phyloP scores from a whole-genome alignment of 2,113 vertebrate species.

The Gymnorhina tibicen region DNA sequence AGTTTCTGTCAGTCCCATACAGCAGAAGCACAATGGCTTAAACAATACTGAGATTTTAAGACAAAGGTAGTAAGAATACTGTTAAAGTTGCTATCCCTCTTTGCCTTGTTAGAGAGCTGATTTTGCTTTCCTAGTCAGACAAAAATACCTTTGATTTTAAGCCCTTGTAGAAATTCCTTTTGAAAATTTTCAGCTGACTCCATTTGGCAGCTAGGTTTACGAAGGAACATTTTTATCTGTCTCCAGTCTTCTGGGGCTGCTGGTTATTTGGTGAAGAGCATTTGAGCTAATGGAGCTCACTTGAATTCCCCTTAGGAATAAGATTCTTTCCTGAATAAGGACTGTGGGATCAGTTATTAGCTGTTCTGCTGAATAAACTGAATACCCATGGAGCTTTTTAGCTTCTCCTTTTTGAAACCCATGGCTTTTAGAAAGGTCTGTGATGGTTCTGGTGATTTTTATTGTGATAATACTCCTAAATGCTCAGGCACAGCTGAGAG shows the following conservation, averaged over 20 bases:
- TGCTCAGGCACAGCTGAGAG: neutral
- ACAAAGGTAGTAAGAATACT: neutral
- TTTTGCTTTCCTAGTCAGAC: neutral
- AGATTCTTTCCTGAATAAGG: slow-evolving; percentile 28
- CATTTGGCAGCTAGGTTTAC: slow-evolving; percentile 4
- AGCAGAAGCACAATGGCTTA: neutral
- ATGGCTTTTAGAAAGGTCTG: slow-evolving; percentile 27
- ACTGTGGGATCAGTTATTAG: slow-evolving; percentile 3
- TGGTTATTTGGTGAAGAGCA: slow-evolving; percentile 52
- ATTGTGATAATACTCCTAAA: slow-evolving; percentile 37
- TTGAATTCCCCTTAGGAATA: slow-evolving; percentile 39
- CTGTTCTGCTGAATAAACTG: slow-evolving; percentile 44
- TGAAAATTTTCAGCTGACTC: slow-evolving; percentile 37
- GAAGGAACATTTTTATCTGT: slow-evolving; percentile 6
- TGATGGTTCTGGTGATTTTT: slow-evolving; percentile 42
- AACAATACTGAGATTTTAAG: neutral
- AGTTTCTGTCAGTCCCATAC: neutral
- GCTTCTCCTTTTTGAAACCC: slow-evolving; percentile 35
- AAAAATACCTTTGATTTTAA: slow-evolving; percentile 41
- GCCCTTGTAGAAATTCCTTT: neutral
- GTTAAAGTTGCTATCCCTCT: neutral
- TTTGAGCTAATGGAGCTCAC: slow-evolving; percentile 49
- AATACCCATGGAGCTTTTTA: slow-evolving; percentile 37
- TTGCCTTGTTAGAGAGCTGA: neutral
- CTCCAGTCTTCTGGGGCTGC: slow-evolving; percentile 25